Evolutionary conservation across 1,140 invertebrate genomes (phyloP).

Genomic region (Drosophila eugracilis): DNA sequence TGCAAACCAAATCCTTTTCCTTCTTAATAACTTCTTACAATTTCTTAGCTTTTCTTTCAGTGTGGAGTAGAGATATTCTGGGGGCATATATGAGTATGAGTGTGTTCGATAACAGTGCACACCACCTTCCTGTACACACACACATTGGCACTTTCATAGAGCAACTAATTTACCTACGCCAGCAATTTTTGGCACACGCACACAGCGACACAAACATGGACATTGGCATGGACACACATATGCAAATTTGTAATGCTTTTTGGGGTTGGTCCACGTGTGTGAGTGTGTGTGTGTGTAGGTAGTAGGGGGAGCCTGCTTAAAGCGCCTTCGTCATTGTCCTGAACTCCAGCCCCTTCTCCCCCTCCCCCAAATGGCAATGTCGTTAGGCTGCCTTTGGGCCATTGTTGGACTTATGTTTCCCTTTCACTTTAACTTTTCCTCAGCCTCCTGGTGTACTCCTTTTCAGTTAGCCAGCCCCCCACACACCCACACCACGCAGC

Average conservation of each 20-base stretch:
- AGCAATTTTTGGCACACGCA: conserved; percentile 69
- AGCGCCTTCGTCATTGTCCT: conserved; percentile 35
- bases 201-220: conserved; percentile 17
- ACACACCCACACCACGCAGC: too few species aligned
- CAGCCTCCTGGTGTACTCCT: conserved; percentile 4
- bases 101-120: conserved; percentile 35
- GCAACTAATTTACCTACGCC: conserved; percentile 79
- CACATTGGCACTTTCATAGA: conserved; percentile 26
- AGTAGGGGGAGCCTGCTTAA: conserved; percentile 11
- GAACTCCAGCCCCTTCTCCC: neutral
- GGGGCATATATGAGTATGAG: neutral
- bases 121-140: conserved; percentile 47
- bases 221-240: conserved; percentile 53
- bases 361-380: conserved; percentile 25
- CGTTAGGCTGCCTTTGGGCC: conserved; percentile 70
- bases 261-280: conserved; percentile 58
- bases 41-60: neutral
- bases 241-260: conserved; percentile 75
- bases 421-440: conserved; percentile 61
- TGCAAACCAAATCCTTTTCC: neutral
- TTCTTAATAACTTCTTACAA: neutral
- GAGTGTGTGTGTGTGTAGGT: conserved; percentile 13
- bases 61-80: neutral
- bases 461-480: neutral
- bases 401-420: conserved; percentile 74